Conservation (phyloP, 2,888 invertebrate genomes). For the Phorcus lineatus region DNA sequence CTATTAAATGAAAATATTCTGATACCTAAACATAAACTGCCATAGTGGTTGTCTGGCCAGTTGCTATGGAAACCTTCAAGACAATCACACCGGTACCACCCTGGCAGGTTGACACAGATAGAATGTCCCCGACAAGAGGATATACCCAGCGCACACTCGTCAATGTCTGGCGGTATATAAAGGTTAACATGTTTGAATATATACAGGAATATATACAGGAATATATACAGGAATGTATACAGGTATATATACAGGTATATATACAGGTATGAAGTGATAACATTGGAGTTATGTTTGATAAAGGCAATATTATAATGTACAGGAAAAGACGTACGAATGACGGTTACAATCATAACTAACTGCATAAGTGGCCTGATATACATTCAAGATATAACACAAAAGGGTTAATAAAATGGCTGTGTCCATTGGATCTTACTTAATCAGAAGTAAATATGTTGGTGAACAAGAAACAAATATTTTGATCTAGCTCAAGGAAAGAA, state of each 20-base stretch:
- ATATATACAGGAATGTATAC: background rate
- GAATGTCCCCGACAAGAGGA: conserved; percentile 86
- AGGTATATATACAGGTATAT: background rate
- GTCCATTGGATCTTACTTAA: too few species aligned
- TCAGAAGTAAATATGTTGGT: too few species aligned
- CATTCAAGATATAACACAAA: too few species aligned
- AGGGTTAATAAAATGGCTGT: too few species aligned
- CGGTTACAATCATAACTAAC: too few species aligned
- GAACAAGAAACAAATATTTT: too few species aligned
- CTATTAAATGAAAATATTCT: conserved; percentile 39
- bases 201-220: background rate
- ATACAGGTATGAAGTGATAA: too few species aligned
- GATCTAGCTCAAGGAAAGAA: too few species aligned
- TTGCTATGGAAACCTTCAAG: conserved; percentile 83
- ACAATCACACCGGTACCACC: conserved; percentile 79
- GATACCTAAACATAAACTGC: conserved; percentile 74
- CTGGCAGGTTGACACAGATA: conserved; percentile 88
- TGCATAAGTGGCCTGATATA: too few species aligned
- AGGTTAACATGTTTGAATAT: background rate
- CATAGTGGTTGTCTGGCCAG: conserved; percentile 67
- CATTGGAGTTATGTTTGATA: too few species aligned
- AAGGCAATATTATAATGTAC: too few species aligned
- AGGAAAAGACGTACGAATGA: too few species aligned
- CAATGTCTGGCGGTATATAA: conserved; percentile 80
- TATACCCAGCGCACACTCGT: conserved; percentile 86